These are phyloP conservation scores for Mohoua ochrocephala DNA, from an alignment of 2,113 vertebrate species.

Conservation along the genomic window DNA sequence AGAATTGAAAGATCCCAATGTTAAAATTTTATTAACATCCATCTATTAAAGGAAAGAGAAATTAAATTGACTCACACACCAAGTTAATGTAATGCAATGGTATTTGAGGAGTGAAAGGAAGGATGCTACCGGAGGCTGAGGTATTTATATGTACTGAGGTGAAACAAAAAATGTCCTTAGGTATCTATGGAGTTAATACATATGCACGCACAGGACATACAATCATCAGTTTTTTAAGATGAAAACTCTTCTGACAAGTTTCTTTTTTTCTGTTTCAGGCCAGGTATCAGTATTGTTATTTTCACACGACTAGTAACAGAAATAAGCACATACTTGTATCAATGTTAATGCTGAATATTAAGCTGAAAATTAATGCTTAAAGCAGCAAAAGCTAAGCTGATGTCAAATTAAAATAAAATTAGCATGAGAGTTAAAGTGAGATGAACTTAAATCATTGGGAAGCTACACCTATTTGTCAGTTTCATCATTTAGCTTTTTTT, in stretches of 20 bases:
- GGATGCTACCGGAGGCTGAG: not conserved
- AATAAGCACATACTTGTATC: constrained; percentile 6
- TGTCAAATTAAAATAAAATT: constrained; percentile 59
- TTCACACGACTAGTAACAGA: constrained; percentile 8
- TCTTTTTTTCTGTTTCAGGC: not conserved
- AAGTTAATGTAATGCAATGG: not conserved
- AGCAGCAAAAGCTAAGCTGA: constrained; percentile 52
- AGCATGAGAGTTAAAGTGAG: constrained; percentile 51
- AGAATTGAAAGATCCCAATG: not conserved
- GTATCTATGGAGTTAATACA: not conserved
- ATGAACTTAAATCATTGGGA: constrained; percentile 22
- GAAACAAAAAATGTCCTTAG: not conserved
- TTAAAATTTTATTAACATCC: not conserved
- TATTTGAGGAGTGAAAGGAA: not conserved
- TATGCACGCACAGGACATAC: not conserved
- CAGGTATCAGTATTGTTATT: constrained; percentile 50
- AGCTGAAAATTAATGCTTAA: constrained; percentile 51
- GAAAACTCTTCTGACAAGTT: not conserved
- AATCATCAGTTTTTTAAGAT: not conserved
- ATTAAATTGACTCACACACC: not conserved
- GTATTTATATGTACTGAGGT: not conserved
- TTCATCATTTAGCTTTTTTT: not conserved
- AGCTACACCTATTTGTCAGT: not conserved
- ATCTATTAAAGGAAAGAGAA: not conserved
- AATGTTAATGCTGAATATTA: constrained; percentile 59